A percentile compares a stretch with the other conserved stretches of the same genome.
phyloP scores from a whole-genome alignment of 2,888 invertebrate species.

The Andrena haemorrhoa region DNA sequence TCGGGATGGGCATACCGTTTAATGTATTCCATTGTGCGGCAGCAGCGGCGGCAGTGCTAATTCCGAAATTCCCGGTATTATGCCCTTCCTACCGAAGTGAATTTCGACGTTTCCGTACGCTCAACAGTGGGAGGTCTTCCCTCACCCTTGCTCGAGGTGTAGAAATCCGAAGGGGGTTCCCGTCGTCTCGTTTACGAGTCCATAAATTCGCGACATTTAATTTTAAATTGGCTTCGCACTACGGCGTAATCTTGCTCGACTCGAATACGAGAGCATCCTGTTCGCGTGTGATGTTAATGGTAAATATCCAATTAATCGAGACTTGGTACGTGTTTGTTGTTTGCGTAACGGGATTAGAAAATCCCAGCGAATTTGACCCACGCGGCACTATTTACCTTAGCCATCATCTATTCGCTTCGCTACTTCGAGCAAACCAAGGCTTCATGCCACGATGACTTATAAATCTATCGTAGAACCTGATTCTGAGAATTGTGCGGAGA shows the following conservation, averaged over 20 bases:
- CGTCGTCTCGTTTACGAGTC: constrained; percentile 43
- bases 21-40: constrained; percentile 80
- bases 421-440: too few species aligned
- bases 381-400: neutral
- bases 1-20: constrained; percentile 75
- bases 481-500: too few species aligned
- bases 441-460: too few species aligned
- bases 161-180: constrained; percentile 49
- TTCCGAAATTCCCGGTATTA: constrained; percentile 79
- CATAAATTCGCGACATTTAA: constrained; percentile 51
- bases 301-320: constrained; percentile 18
- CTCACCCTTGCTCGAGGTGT: constrained; percentile 8
- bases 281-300: neutral
- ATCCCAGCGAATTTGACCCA: neutral
- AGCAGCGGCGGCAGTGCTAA: constrained; percentile 70
- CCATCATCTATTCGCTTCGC: neutral
- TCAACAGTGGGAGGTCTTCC: constrained; percentile 44
- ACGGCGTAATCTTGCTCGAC: constrained; percentile 21
- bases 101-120: constrained; percentile 76
- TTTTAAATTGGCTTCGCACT: constrained; percentile 41
- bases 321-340: neutral
- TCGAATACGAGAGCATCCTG: neutral
- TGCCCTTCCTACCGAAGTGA: constrained; percentile 73
- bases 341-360: neutral
- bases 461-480: too few species aligned